Percentiles rank a stretch among this genome's conserved stretches.
These are phyloP conservation scores for Bombyx huttoni DNA, from an alignment of 2,888 invertebrate species.

Conservation along the genomic window DNA sequence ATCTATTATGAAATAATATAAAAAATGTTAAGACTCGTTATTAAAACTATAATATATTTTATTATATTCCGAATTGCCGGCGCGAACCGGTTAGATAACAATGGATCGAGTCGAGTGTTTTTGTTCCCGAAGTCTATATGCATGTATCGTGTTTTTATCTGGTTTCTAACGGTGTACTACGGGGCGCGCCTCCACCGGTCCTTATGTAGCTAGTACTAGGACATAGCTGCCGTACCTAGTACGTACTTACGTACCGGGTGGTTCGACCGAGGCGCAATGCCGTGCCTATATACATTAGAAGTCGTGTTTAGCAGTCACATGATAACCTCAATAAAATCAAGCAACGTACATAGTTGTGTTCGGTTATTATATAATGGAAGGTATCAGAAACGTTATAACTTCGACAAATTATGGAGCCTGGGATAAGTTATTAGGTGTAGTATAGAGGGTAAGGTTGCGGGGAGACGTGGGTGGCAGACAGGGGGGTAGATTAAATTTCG, in stretches of 20 bases:
- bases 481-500: conserved; percentile 69
- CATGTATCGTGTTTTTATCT: conserved; percentile 28
- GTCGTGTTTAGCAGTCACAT: conserved; percentile 34
- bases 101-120: conserved; percentile 18
- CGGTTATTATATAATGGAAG: conserved; percentile 4
- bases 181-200: conserved; percentile 21
- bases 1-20: too few relatives aligned
- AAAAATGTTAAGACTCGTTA: too few relatives aligned
- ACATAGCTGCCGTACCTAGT: conserved; percentile 15
- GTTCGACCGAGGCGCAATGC: conserved; percentile 24
- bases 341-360: conserved; percentile 8
- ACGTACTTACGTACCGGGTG: conserved; percentile 13
- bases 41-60: background rate
- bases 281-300: conserved; percentile 31
- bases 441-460: conserved; percentile 18
- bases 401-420: conserved; percentile 43
- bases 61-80: conserved; percentile 5
- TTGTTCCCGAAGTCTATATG: conserved; percentile 4
- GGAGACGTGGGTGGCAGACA: conserved; percentile 44
- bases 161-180: conserved; percentile 33
- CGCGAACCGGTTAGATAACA: conserved; percentile 10
- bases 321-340: conserved; percentile 46
- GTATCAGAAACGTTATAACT: conserved; percentile 28
- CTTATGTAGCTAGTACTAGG: conserved; percentile 21
- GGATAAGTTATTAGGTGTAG: conserved; percentile 17